Conservation (phyloP, 2,797 vertebrate genomes). For the Rhynchonycteris naso region DNA sequence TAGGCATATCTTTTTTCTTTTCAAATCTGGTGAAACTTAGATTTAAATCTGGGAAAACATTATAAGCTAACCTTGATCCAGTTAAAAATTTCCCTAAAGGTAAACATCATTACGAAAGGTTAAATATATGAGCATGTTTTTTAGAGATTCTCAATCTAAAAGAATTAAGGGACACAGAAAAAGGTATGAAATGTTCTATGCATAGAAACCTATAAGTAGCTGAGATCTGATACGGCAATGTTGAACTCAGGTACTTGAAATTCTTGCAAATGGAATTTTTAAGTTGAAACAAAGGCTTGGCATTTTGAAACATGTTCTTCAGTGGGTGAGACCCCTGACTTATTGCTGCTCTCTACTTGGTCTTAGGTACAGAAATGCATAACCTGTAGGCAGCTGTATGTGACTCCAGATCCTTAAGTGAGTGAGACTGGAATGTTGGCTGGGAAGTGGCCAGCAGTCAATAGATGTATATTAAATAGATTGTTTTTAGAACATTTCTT, state of each 20-base stretch:
- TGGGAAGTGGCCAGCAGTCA: not conserved
- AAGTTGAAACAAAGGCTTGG: not conserved
- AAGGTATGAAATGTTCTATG: not conserved
- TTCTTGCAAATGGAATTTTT: not conserved
- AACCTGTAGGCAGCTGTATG: fast-evolving
- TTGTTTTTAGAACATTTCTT: not conserved
- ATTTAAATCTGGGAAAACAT: not conserved
- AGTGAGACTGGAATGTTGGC: not conserved
- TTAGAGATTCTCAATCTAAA: not conserved
- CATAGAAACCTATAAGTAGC: not conserved
- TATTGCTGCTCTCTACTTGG: not conserved
- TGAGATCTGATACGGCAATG: not conserved
- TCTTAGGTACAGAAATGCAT: not conserved
- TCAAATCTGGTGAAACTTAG: not conserved
- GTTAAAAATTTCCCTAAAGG: not conserved
- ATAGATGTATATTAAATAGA: not conserved
- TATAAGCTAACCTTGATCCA: not conserved
- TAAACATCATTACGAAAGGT: not conserved
- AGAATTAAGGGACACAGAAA: not conserved
- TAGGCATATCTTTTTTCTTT: not conserved
- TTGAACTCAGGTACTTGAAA: not conserved
- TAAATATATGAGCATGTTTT: not conserved
- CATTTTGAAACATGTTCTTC: not conserved
- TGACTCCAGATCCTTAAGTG: too few relatives aligned
- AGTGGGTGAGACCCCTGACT: not conserved